Base-by-base conservation (phyloP, 1,140 invertebrate species). In the Capitella teleta region DNA sequence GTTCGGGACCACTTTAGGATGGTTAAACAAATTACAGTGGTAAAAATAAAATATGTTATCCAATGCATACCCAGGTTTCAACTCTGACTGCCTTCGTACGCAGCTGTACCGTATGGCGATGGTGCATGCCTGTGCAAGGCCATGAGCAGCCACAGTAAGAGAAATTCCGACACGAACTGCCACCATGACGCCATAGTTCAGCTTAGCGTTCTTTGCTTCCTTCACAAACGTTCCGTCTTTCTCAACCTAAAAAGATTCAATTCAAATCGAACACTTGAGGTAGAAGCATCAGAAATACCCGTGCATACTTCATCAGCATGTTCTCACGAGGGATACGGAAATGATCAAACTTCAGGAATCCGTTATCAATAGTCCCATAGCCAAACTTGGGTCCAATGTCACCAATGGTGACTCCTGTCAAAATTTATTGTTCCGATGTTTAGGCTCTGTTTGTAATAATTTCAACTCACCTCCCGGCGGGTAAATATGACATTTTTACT, bases 101-200 rank as follows among this genome's bases (percentile, higher is more conserved):
- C 84, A 82, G 52, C 87, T 87, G 66, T 96, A 97, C 58, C 92
- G 76, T 16, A 69, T 69, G 18, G 77, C 86, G 58, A 91, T 91
- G 4, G 86, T 90, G 14, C 80, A 80, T 0, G 86, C 85, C 73
- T 87, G 86, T 2, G 82, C 79, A 51, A 92, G 76, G 55, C 36
- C 53, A 4, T 51, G 6, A 14, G 45, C 58, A 18, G 41, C 43
- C 19, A 52, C 49, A 19, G 44, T 48, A 16, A 40, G 41, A 1
- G 60, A 53, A 23, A 95, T 73, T 23, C 85, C 79, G 8, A 88
- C 85, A 18, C 91, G 76, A 0, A 93, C 85, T 70, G 92, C 88
- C 70, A 95, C 85, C 91, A 96, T 94, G 0, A 88, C 89, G 12
- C 87, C 88, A 70, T 94, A 96, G 0, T 87, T 84, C 0, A 94